Evolutionary conservation across 2,113 vertebrate species (phyloP).

Genomic region (Octodon degus): DNA sequence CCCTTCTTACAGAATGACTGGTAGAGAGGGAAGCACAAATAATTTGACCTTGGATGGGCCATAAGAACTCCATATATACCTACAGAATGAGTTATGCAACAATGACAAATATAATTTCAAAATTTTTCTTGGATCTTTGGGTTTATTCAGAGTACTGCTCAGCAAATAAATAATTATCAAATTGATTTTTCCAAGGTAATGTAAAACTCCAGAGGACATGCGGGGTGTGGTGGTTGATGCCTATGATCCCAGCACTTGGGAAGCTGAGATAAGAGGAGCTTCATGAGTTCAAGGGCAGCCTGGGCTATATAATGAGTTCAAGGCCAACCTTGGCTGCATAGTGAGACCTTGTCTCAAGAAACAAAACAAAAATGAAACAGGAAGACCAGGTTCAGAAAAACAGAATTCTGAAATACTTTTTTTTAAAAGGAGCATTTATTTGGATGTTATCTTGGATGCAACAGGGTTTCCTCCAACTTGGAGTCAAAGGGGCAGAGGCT

Average conservation of each 20-base stretch:
- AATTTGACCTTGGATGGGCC: neutral
- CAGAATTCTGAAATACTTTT: neutral
- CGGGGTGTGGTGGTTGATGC: neutral
- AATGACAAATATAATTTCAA: neutral
- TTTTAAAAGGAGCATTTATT: neutral
- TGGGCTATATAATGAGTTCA: neutral
- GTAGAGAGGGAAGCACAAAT: neutral
- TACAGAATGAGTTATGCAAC: neutral
- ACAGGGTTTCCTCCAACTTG: neutral
- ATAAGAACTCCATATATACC: neutral
- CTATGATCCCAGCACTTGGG: neutral
- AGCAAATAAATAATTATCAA: neutral
- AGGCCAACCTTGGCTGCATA: neutral
- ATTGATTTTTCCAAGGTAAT: neutral
- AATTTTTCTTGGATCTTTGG: neutral
- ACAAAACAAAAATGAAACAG: neutral
- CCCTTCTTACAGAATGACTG: neutral
- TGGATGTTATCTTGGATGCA: neutral
- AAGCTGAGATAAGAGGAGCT: too few relatives aligned
- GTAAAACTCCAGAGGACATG: neutral
- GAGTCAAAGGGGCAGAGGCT: neutral
- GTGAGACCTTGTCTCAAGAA: neutral
- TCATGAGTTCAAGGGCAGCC: neutral
- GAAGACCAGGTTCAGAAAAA: neutral
- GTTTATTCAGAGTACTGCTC: slow-evolving; percentile 10